Evolutionary conservation across 2,888 invertebrate species (phyloP).

Genomic region (Nephrotoma appendiculata): DNA sequence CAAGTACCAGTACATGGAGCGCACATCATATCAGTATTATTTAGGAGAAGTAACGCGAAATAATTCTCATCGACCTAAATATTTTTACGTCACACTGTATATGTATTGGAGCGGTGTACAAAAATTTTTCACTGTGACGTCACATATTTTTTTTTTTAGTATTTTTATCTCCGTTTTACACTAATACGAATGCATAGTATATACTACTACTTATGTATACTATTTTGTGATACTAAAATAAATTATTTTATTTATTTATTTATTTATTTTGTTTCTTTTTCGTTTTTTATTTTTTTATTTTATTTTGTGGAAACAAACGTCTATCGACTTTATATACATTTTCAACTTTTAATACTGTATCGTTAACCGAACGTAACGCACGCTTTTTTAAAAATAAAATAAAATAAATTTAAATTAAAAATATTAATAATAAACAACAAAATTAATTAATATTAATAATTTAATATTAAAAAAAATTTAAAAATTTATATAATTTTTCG

Average conservation of each 20-base stretch:
- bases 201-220: neutral
- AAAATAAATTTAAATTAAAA: neutral
- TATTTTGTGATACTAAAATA: neutral
- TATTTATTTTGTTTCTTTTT: neutral
- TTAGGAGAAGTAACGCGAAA: neutral
- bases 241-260: neutral
- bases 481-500: neutral
- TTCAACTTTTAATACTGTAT: constrained; percentile 5
- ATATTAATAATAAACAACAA: neutral
- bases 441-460: neutral
- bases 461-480: neutral
- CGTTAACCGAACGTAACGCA: constrained; percentile 6
- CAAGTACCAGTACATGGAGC: neutral
- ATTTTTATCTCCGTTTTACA: neutral
- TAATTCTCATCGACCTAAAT: neutral
- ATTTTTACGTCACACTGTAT: neutral
- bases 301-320: constrained; percentile 4
- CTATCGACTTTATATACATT: constrained; percentile 1
- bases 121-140: neutral
- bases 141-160: neutral
- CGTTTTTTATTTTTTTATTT: neutral
- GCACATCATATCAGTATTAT: no score
- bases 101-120: neutral
- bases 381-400: neutral
- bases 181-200: neutral